Evolutionary conservation across 2,888 invertebrate species (phyloP).

Genomic region (Timema podura): DNA sequence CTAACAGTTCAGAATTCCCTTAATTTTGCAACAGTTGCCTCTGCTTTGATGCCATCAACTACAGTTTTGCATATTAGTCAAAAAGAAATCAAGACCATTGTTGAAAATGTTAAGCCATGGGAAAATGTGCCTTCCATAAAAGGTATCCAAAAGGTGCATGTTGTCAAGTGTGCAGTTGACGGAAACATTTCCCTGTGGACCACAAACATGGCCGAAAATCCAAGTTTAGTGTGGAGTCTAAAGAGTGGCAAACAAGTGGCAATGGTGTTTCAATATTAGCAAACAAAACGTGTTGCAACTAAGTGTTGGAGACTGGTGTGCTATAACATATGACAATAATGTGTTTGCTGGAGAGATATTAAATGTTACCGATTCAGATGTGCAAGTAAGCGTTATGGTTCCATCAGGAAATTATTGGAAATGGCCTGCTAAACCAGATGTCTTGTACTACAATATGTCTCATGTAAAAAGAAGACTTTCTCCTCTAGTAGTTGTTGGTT

Average conservation of each 20-base stretch:
- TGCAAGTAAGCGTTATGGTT: conserved; percentile 8
- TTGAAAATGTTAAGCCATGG: conserved; percentile 2
- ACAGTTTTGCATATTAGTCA: neutral
- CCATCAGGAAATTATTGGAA: conserved; percentile 1
- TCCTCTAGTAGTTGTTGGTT: conserved; percentile 1
- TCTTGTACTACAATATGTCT: too few relatives aligned
- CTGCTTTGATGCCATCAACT: conserved; percentile 1
- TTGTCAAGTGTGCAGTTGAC: conserved; percentile 8
- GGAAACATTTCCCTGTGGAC: neutral
- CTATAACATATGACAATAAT: conserved; percentile 10
- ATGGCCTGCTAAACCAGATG: neutral
- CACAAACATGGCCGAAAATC: neutral
- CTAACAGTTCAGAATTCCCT: neutral
- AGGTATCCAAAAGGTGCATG: neutral
- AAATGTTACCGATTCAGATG: neutral
- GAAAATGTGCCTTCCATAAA: neutral
- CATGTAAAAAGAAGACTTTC: neutral
- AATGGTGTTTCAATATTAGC: too few relatives aligned
- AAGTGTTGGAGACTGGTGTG: conserved; percentile 5
- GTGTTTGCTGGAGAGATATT: neutral
- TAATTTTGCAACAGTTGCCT: neutral
- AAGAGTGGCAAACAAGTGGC: too few relatives aligned
- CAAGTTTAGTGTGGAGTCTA: neutral
- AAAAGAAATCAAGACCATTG: neutral
- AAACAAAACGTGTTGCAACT: neutral